Evolutionary conservation across 2,888 invertebrate species (phyloP).

Genomic region (Eucriotettix oculatus): DNA sequence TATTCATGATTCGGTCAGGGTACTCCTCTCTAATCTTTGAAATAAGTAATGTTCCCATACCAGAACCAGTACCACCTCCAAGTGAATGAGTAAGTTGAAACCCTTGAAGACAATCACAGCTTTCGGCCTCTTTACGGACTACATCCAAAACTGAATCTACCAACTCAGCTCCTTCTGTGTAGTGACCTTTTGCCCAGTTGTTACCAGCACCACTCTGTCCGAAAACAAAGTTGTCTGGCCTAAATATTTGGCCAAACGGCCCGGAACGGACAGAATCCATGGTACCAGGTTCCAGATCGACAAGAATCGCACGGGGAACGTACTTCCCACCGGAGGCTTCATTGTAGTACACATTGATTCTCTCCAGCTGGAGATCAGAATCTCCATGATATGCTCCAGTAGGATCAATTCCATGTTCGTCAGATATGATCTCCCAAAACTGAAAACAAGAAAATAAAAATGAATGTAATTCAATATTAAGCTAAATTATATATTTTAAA

Average conservation of each 20-base stretch:
- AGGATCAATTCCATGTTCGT: slow-evolving; percentile 87
- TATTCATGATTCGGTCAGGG: slow-evolving; percentile 68
- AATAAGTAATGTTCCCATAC: slow-evolving; percentile 63
- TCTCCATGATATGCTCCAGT: slow-evolving; percentile 82
- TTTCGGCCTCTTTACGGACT: slow-evolving; percentile 29
- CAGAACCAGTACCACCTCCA: slow-evolving; percentile 68
- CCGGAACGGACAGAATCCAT: slow-evolving; percentile 57
- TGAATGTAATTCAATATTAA: no score
- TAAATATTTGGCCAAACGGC: slow-evolving; percentile 51
- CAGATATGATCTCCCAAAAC: slow-evolving; percentile 95
- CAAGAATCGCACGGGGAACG: slow-evolving; percentile 54
- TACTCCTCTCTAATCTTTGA: slow-evolving; percentile 72
- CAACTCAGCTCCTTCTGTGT: slow-evolving; percentile 42
- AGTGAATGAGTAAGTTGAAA: slow-evolving; percentile 66
- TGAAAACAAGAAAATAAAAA: slow-evolving; percentile 22
- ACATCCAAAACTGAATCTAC: slow-evolving; percentile 33
- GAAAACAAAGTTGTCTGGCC: slow-evolving; percentile 60
- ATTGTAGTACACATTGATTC: slow-evolving; percentile 12
- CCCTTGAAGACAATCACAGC: slow-evolving; percentile 39
- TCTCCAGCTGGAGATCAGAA: slow-evolving; percentile 32
- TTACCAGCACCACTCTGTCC: slow-evolving; percentile 47
- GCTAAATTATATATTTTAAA: no score
- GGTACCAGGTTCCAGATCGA: slow-evolving; percentile 64
- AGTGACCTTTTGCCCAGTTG: slow-evolving; percentile 43
- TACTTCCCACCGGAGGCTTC: slow-evolving; percentile 38